phyloP scores from a whole-genome alignment of 2,113 vertebrate genomes.

The Grammomys dolichurus region DNA sequence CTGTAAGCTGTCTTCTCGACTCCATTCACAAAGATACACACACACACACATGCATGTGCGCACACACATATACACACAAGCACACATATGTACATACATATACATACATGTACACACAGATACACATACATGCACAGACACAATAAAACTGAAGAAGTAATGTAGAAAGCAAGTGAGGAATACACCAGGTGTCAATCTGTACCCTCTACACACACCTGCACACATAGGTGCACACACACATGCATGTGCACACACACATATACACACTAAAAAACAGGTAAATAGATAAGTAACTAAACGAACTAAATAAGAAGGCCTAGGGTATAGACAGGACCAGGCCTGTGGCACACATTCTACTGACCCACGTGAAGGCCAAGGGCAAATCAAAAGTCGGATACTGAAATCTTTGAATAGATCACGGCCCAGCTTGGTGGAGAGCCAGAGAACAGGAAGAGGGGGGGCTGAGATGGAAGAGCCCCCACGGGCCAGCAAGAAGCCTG shows the following conservation, averaged over 20 bases:
- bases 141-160: not conserved
- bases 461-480: not conserved
- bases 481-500: not conserved
- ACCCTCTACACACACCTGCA: no score
- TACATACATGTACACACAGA: not conserved
- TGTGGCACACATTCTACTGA: not conserved
- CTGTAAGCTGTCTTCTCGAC: not conserved
- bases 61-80: rapidly evolving
- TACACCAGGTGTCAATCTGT: not conserved
- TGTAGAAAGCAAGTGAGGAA: not conserved
- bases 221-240: not conserved
- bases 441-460: not conserved
- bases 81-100: not conserved
- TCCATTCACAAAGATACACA: not conserved
- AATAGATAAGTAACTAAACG: not conserved
- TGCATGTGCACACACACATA: not conserved
- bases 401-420: not conserved
- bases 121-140: not conserved
- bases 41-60: rapidly evolving
- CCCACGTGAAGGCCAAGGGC: not conserved
- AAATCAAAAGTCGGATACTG: not conserved
- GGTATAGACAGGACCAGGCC: not conserved
- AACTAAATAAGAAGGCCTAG: not conserved
- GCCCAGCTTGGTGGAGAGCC: not conserved
- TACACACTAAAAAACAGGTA: not conserved